Evolutionary conservation across 2,113 vertebrate genomes (phyloP).

Genomic region (Lycaon pictus): DNA sequence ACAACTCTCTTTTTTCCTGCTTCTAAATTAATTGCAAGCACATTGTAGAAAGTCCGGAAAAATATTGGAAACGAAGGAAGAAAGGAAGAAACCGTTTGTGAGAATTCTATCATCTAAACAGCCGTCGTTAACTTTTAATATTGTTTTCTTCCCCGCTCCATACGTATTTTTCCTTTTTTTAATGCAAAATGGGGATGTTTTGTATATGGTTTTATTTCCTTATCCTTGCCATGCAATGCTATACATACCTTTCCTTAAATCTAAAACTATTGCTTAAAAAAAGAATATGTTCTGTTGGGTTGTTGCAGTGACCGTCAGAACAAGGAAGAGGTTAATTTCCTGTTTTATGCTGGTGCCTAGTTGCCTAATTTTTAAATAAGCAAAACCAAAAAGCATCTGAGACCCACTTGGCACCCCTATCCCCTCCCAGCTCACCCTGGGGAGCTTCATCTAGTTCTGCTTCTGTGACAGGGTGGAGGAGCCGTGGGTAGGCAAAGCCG

Average conservation of each 20-base stretch:
- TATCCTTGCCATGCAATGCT: background rate
- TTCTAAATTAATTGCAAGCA: background rate
- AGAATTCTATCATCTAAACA: background rate
- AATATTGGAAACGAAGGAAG: constrained; percentile 15
- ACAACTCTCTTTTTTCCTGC: background rate
- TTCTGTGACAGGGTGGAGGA: constrained; percentile 88
- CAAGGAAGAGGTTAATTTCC: background rate
- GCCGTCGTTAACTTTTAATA: background rate
- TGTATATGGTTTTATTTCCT: background rate
- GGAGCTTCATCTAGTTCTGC: background rate
- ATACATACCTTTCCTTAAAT: background rate
- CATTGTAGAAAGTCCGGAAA: background rate
- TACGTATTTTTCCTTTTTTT: background rate
- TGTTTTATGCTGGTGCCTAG: background rate
- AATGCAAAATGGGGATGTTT: background rate
- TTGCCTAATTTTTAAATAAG: constrained; percentile 34
- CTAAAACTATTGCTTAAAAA: constrained; percentile 3
- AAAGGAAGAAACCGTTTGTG: background rate
- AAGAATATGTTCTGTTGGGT: background rate
- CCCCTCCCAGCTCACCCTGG: background rate
- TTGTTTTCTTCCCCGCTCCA: background rate
- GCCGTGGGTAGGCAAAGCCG: constrained; percentile 82
- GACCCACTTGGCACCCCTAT: fast-evolving
- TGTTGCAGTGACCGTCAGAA: background rate
- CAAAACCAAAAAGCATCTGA: background rate